Base-by-base conservation (phyloP, 2,888 invertebrate genomes). In the Epinotia demarniana region DNA sequence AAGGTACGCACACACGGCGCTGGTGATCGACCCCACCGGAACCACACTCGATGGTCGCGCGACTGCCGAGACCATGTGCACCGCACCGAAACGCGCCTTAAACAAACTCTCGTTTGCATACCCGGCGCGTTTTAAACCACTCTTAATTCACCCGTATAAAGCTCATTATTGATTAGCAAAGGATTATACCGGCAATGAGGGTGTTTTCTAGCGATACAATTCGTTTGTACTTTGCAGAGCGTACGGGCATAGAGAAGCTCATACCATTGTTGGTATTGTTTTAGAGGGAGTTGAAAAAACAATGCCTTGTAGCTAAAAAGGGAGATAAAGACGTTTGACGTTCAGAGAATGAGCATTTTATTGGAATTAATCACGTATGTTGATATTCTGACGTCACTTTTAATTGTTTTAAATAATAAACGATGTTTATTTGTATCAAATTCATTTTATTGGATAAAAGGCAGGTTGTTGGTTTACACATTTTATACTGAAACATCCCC, bases 21-120 rank as follows among this genome's bases (percentile, higher is more conserved):
- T 89, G 89, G 92, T 93, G 92, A 93, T 92, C 93, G 93, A 93
- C 94, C 94, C 94, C 89, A 94, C 94, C 94, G 94, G 94, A 94
- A 94, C 92, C 92, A 94, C 94, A 94, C 86, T 94, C 90, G 90
- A 90, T 92, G 90, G 90, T 85, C 90, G 89, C 88, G 89, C 90
- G 92, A 91, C 92, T 92, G 90, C 85, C 92, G 90, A 89, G 86
- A 88, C 86, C 89, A 86, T 92, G 93, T 93, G 92, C 93, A 93
- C 86, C 85, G 87, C 91, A 92, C 93, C 93, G 93, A 91, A 90
- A 92, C 93, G 89, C 86, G 81, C 83, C 86, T 85, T 84, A 82
- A 78, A 82, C 80, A 81, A 84, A 83, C 84, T 85, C 83, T 76
- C 77, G 78, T 79, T 79, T 81, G 82, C 81, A 72, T 60, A 72